phyloP scores from a whole-genome alignment of 2,113 vertebrate species.

The Pteropus alecto region DNA sequence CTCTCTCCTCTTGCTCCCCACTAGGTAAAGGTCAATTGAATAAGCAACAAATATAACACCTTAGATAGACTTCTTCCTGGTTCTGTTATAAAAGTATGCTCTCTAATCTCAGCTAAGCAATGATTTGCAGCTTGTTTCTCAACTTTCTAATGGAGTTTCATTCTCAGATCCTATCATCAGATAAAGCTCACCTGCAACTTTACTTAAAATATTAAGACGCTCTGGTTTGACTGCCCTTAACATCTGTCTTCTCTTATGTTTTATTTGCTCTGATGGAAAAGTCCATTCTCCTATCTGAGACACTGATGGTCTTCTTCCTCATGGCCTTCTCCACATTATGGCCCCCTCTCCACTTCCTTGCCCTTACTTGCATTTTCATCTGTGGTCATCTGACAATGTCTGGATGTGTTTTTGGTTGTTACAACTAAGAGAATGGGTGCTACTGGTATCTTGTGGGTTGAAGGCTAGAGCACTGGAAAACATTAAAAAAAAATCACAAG shows the following conservation, averaged over 20 bases:
- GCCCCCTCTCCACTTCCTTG: background rate
- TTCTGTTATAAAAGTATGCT: background rate
- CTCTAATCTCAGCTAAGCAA: background rate
- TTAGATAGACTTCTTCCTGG: background rate
- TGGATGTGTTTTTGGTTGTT: background rate
- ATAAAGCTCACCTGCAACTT: background rate
- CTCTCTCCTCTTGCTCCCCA: background rate
- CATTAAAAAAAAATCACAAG: background rate
- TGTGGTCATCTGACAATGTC: background rate
- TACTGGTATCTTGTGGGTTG: background rate
- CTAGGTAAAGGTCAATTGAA: background rate
- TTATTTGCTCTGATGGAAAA: background rate
- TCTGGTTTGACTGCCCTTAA: background rate
- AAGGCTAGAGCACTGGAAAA: background rate
- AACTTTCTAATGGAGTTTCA: background rate
- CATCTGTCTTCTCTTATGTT: background rate
- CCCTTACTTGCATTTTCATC: background rate
- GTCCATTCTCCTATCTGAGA: background rate
- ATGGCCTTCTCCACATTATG: background rate
- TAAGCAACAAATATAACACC: background rate
- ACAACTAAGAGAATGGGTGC: background rate
- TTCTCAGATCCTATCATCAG: background rate
- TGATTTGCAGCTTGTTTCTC: background rate
- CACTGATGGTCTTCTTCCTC: background rate
- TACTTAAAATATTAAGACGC: background rate